These are phyloP conservation scores for Rachycentron canadum DNA, from an alignment of 2,797 vertebrate species.

Conservation along the genomic window DNA sequence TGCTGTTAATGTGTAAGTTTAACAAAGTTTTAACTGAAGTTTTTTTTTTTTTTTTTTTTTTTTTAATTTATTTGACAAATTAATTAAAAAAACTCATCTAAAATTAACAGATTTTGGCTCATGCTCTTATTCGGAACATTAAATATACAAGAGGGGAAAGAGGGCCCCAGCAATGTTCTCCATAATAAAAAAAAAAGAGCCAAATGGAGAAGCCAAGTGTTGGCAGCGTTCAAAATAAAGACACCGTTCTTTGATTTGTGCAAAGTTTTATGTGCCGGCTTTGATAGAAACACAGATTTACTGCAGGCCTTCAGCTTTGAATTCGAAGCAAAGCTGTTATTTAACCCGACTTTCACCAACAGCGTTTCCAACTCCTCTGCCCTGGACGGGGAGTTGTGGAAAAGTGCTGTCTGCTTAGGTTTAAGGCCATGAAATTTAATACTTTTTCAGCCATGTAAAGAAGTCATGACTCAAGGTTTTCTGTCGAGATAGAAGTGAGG, in stretches of 20 bases:
- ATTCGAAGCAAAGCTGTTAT: constrained; percentile 33
- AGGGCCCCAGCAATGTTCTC: constrained; percentile 54
- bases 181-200: no score
- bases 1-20: not conserved
- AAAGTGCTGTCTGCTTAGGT: constrained; percentile 41
- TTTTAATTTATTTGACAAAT: not conserved
- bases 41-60: no score
- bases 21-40: not conserved
- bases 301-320: constrained; percentile 16
- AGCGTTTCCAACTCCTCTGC: constrained; percentile 17
- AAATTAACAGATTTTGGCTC: constrained; percentile 61
- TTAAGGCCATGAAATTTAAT: constrained; percentile 53
- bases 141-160: constrained; percentile 62
- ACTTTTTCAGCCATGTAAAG: constrained; percentile 37
- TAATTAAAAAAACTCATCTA: not conserved
- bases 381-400: constrained; percentile 1
- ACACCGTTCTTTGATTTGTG: constrained; percentile 32
- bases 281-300: constrained; percentile 46
- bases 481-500: constrained; percentile 10
- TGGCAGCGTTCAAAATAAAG: constrained; percentile 50
- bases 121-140: constrained; percentile 34
- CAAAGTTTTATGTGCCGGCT: constrained; percentile 13
- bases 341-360: constrained; percentile 33
- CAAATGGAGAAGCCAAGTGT: constrained; percentile 48
- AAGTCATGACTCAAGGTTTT: constrained; percentile 42